Percentiles rank a stretch among this genome's conserved stretches.
Conservation (phyloP, 2,113 vertebrate species). For the Oncorhynchus tshawytscha region DNA sequence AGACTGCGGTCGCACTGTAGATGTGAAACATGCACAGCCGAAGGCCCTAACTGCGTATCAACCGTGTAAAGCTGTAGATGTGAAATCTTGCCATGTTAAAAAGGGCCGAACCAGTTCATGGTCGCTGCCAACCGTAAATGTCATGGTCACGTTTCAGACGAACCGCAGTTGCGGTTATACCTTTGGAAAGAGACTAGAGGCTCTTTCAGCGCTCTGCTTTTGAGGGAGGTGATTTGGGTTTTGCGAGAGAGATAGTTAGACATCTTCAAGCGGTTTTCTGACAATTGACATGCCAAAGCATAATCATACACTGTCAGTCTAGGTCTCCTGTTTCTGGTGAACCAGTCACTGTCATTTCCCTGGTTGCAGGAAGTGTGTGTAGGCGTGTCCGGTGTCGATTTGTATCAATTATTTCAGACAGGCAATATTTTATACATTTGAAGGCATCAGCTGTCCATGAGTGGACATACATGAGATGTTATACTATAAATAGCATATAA, state of each 20-base stretch:
- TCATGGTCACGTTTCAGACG: not conserved
- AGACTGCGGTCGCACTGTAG: too few species aligned
- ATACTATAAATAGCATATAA: not conserved
- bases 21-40: too few species aligned
- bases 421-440: too few species aligned
- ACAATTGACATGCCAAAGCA: not conserved
- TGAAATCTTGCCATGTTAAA: too few species aligned
- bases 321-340: not conserved
- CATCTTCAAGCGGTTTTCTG: not conserved
- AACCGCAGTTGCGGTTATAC: conserved; percentile 7
- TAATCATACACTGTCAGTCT: not conserved
- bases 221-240: conserved; percentile 2
- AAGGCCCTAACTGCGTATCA: too few species aligned
- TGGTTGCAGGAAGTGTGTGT: not conserved
- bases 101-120: too few species aligned
- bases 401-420: not conserved
- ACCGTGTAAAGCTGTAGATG: too few species aligned
- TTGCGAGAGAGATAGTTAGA: conserved; percentile 6
- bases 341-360: not conserved
- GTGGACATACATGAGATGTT: not conserved
- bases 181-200: not conserved
- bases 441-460: not conserved
- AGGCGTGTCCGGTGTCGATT: not conserved
- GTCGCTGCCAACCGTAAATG: too few species aligned
- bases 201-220: not conserved